Conservation (phyloP, 2,888 invertebrate species). For the Drosophila silvestris region DNA sequence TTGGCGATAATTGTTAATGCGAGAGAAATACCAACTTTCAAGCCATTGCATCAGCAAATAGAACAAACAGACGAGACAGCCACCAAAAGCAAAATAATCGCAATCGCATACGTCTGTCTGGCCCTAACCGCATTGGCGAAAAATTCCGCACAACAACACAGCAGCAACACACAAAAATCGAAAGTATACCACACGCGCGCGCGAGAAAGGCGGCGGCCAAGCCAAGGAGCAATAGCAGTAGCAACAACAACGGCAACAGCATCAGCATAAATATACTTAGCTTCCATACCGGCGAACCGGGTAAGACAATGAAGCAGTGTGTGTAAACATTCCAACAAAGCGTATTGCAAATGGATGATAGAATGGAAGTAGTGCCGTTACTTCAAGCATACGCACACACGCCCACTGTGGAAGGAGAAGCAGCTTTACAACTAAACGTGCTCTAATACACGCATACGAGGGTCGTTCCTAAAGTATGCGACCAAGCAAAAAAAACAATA, state of each 20-base stretch:
- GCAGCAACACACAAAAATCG: constrained; percentile 45
- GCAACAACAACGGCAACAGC: neutral
- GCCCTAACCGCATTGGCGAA: constrained; percentile 65
- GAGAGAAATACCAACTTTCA: constrained; percentile 18
- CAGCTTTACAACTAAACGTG: constrained; percentile 20
- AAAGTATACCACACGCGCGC: constrained; percentile 45
- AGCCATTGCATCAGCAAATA: constrained; percentile 4
- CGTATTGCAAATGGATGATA: constrained; percentile 7
- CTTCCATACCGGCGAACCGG: constrained; percentile 42
- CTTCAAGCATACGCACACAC: constrained; percentile 1
- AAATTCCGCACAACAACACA: constrained; percentile 59
- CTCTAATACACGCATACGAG: constrained; percentile 8
- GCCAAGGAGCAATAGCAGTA: constrained; percentile 15
- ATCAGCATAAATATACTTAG: constrained; percentile 8
- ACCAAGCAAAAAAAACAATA: neutral
- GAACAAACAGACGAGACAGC: constrained; percentile 8
- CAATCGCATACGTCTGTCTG: constrained; percentile 51
- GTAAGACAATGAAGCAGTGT: constrained; percentile 37
- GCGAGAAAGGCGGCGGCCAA: constrained; percentile 24
- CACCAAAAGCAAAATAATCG: constrained; percentile 25
- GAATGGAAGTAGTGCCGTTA: constrained; percentile 28
- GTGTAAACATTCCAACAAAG: constrained; percentile 29
- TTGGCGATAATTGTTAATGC: constrained; percentile 29
- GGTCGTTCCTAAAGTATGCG: neutral
- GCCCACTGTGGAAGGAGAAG: constrained; percentile 18